phyloP scores from a whole-genome alignment of 2,113 vertebrate species.

The Solenodon paradoxus region DNA sequence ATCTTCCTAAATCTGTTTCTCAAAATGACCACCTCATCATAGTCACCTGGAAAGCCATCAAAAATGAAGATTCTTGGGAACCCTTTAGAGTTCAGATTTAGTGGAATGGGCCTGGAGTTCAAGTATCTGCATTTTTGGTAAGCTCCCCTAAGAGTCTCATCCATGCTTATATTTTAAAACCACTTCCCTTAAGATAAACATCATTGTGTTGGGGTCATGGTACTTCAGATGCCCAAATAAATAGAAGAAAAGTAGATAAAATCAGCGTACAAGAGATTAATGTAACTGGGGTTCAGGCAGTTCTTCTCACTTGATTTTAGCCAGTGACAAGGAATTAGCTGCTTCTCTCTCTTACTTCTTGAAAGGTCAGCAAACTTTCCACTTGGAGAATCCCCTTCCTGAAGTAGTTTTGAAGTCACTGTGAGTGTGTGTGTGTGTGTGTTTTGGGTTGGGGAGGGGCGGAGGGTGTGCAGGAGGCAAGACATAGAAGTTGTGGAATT shows the following conservation, averaged over 20 bases:
- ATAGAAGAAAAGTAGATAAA: not conserved
- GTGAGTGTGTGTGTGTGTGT: not conserved
- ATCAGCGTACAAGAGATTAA: not conserved
- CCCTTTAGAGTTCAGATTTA: not conserved
- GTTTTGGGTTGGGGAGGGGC: too few relatives aligned
- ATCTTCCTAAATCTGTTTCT: not conserved
- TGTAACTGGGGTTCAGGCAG: not conserved
- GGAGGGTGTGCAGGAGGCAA: not conserved
- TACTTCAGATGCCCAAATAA: not conserved
- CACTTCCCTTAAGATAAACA: not conserved
- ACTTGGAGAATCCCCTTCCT: conserved; percentile 11
- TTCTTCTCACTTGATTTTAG: not conserved
- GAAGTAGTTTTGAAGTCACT: not conserved
- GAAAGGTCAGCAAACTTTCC: conserved; percentile 26
- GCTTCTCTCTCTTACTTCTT: not conserved
- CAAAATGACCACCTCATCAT: not conserved
- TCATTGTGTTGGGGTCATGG: not conserved
- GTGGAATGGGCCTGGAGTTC: not conserved
- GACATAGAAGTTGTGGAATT: not conserved
- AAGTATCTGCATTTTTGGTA: conserved; percentile 17
- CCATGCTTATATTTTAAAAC: not conserved
- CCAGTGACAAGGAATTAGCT: not conserved
- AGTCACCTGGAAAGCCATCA: not conserved
- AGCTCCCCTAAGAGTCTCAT: not conserved
- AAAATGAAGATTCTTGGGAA: not conserved